A percentile compares a stretch with the other conserved stretches of the same genome.
Conservation (phyloP, 2,888 invertebrate species). For the Stenichneumon culpator region DNA sequence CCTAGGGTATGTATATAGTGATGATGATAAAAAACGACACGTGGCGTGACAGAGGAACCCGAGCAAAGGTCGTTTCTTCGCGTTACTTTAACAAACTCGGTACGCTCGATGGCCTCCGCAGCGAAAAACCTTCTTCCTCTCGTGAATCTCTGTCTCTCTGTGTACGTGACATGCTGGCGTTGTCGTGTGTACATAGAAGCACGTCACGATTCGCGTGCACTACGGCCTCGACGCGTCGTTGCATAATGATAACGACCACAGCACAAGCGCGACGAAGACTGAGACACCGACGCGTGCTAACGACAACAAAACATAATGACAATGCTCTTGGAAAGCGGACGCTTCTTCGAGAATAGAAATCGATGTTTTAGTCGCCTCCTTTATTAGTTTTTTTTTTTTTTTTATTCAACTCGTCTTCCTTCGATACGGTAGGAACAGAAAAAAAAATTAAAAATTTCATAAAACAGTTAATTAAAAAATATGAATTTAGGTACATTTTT, state of each 20-base stretch:
- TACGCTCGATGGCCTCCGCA: conserved; percentile 31
- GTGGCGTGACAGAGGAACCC: conserved; percentile 42
- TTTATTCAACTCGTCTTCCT: too few species aligned
- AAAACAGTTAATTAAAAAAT: too few species aligned
- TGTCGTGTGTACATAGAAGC: conserved; percentile 42
- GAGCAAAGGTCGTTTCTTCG: conserved; percentile 57
- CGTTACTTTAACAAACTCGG: conserved; percentile 38
- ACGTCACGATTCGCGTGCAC: conserved; percentile 62
- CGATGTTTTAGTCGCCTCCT: background rate
- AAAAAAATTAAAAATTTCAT: too few species aligned
- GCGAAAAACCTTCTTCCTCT: conserved; percentile 50
- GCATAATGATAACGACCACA: conserved; percentile 80
- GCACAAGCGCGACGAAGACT: conserved; percentile 49
- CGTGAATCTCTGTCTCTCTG: conserved; percentile 29
- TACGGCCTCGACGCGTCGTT: conserved; percentile 76
- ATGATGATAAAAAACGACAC: conserved; percentile 5
- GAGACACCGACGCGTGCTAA: conserved; percentile 53
- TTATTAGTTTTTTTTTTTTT: too few species aligned
- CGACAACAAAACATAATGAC: conserved; percentile 52
- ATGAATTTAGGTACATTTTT: too few species aligned
- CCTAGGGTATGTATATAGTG: background rate
- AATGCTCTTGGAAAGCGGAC: conserved; percentile 40
- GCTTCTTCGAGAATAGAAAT: conserved; percentile 4
- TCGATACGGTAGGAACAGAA: too few species aligned
- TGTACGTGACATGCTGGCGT: conserved; percentile 23